A percentile compares a stretch with the other conserved stretches of the same genome.
These are phyloP conservation scores for Agonopterix subpropinquella DNA, from an alignment of 2,888 invertebrate genomes.

Conservation along the genomic window DNA sequence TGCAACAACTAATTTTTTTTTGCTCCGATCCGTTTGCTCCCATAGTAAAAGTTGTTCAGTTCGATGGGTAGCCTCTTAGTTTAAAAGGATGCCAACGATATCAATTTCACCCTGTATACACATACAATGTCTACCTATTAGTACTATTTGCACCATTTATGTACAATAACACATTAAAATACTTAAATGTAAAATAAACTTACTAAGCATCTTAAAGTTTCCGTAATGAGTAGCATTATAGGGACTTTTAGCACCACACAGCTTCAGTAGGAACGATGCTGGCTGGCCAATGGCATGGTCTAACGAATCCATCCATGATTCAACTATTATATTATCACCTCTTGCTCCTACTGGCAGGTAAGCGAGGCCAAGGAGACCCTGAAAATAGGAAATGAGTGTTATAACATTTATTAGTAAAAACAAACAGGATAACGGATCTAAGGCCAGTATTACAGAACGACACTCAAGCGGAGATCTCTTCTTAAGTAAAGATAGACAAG, in stretches of 20 bases:
- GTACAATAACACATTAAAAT: not conserved
- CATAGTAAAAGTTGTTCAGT: no score
- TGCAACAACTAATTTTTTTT: no score
- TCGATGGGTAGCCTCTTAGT: no score
- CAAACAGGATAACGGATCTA: no score
- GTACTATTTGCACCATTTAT: not conserved
- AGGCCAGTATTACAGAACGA: no score
- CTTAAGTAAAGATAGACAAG: no score
- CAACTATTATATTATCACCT: slow-evolving; percentile 48
- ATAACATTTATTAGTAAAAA: no score
- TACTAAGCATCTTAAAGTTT: slow-evolving; percentile 63
- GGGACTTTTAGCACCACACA: slow-evolving; percentile 67
- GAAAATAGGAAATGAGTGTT: slow-evolving; percentile 23
- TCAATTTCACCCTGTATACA: no score
- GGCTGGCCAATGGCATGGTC: slow-evolving; percentile 40
- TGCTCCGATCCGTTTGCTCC: no score
- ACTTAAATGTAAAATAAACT: slow-evolving; percentile 11
- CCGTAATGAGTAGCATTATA: slow-evolving; percentile 65
- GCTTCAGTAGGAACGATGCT: slow-evolving; percentile 71
- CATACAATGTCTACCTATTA: no score
- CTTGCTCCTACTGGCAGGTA: slow-evolving; percentile 65
- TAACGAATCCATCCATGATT: slow-evolving; percentile 61
- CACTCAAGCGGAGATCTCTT: no score
- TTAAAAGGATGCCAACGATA: no score
- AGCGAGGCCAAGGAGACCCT: slow-evolving; percentile 78